Evolutionary conservation across 2,113 vertebrate genomes (phyloP).

Genomic region (Sphyrna mokarran): DNA sequence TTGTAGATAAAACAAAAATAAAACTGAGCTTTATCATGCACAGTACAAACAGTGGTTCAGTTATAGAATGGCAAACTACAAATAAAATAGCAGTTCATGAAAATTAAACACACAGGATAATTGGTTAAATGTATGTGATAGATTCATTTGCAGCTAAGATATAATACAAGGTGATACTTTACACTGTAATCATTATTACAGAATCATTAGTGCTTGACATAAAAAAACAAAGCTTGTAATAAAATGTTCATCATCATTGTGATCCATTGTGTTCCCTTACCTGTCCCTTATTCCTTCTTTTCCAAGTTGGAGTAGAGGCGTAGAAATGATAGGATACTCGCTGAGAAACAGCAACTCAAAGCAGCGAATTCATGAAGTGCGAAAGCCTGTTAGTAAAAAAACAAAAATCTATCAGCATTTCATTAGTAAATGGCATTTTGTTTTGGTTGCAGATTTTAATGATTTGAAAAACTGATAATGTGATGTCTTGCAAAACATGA

Average conservation of each 20-base stretch:
- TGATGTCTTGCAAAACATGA: not conserved
- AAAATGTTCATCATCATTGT: not conserved
- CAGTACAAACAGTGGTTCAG: not conserved
- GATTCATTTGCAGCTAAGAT: not conserved
- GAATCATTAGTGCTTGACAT: not conserved
- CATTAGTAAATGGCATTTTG: not conserved
- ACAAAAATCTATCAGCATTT: slow-evolving; percentile 19
- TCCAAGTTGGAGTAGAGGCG: not conserved
- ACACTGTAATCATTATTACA: not conserved
- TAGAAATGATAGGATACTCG: not conserved
- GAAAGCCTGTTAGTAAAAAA: slow-evolving; percentile 29
- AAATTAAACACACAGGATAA: slow-evolving; percentile 2
- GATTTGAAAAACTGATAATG: not conserved
- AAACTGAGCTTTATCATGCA: not conserved
- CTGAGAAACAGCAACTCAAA: not conserved
- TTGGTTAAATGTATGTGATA: not conserved
- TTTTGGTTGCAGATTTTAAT: not conserved
- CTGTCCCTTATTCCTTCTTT: not conserved
- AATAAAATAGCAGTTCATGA: not conserved
- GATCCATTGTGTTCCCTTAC: not conserved
- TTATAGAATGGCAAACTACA: not conserved
- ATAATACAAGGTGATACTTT: not conserved
- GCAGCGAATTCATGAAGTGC: not conserved
- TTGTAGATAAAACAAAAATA: not conserved
- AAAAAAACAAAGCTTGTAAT: slow-evolving; percentile 4